Conservation (phyloP, 2,888 invertebrate species). For the Andrena bucephala region DNA sequence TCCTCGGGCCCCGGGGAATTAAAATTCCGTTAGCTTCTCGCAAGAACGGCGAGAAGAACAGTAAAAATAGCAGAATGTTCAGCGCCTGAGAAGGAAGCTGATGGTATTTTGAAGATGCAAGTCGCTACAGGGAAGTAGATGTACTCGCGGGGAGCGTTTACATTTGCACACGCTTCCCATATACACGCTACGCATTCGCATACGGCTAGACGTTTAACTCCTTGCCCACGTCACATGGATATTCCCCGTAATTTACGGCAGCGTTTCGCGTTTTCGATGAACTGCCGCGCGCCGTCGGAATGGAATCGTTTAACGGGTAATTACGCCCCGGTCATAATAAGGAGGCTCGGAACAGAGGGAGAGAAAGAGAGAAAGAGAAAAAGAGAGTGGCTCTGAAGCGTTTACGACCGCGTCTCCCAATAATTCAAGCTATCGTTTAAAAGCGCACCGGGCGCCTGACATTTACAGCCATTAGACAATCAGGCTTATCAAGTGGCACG, state of each 20-base stretch:
- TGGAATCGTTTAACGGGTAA: constrained; percentile 56
- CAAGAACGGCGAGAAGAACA: not conserved
- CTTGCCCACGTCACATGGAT: constrained; percentile 80
- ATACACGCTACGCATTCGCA: constrained; percentile 38
- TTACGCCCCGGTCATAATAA: constrained; percentile 44
- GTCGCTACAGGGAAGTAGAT: not conserved
- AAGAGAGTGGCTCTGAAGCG: constrained; percentile 10
- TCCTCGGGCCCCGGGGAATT: too few relatives aligned
- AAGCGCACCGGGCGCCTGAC: constrained; percentile 31
- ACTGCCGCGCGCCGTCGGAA: constrained; percentile 29
- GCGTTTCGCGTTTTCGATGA: constrained; percentile 55
- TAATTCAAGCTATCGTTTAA: constrained; percentile 42
- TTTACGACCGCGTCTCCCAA: constrained; percentile 33
- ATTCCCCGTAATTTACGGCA: constrained; percentile 51
- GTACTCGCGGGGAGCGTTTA: constrained; percentile 44
- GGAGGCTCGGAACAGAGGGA: constrained; percentile 8
- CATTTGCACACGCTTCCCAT: constrained; percentile 45
- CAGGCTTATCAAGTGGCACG: not conserved
- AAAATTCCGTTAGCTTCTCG: too few relatives aligned
- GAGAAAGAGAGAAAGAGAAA: too few relatives aligned
- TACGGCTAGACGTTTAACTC: constrained; percentile 79
- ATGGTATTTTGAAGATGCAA: not conserved
- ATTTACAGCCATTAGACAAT: constrained; percentile 18
- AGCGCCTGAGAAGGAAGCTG: not conserved
- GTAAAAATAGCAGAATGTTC: not conserved